A percentile compares a stretch with the other conserved stretches of the same genome.
These are phyloP conservation scores for Corythornis madagascariensis DNA, from an alignment of 2,113 vertebrate species.

Conservation along the genomic window DNA sequence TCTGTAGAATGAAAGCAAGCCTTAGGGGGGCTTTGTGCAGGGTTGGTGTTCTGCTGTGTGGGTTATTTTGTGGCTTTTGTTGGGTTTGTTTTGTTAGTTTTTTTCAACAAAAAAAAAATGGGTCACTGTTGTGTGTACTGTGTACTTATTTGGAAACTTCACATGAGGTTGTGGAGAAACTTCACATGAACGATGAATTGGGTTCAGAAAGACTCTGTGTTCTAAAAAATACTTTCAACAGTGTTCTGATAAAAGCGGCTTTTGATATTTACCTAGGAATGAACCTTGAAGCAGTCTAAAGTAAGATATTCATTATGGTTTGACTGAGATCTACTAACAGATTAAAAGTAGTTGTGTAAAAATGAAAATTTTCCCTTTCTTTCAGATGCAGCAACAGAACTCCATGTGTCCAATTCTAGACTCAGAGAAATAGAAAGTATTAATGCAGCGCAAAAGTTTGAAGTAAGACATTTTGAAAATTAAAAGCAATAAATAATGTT, in stretches of 20 bases:
- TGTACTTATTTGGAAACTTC: neutral
- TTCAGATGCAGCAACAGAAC: slow-evolving; percentile 83
- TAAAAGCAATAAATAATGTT: neutral
- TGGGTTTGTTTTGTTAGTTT: neutral
- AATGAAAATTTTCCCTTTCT: slow-evolving; percentile 23
- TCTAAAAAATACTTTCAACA: neutral
- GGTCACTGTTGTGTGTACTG: neutral
- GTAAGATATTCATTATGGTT: neutral
- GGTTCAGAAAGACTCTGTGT: neutral
- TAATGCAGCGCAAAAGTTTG: slow-evolving; percentile 83
- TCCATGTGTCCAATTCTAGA: slow-evolving; percentile 83
- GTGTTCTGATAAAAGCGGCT: neutral
- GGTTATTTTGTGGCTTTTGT: neutral
- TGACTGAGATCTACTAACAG: neutral
- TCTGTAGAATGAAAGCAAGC: neutral
- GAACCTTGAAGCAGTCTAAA: neutral
- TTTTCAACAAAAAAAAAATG: neutral
- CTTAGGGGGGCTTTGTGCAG: accelerated
- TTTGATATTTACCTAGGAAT: neutral
- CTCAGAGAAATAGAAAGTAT: slow-evolving; percentile 84
- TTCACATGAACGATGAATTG: neutral
- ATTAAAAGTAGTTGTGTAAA: neutral
- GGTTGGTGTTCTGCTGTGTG: neutral
- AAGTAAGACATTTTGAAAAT: slow-evolving; percentile 79
- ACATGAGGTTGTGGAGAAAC: neutral